phyloP scores from a whole-genome alignment of 2,113 vertebrate species.

The Myotis brandtii region DNA sequence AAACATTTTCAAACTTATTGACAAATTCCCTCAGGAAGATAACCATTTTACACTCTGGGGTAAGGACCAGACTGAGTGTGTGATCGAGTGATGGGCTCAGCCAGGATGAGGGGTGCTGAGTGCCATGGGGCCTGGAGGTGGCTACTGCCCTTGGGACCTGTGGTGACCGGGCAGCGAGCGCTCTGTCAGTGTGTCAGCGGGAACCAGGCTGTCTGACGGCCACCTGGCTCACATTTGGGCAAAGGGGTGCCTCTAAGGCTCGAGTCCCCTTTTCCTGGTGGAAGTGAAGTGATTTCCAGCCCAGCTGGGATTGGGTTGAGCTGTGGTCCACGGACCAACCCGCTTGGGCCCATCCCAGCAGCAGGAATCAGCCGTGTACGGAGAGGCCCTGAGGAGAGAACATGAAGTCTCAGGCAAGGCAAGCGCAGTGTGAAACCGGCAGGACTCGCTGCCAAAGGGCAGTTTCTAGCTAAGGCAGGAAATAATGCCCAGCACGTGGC shows the following conservation, averaged over 20 bases:
- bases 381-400: background rate
- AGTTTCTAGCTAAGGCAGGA: background rate
- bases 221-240: background rate
- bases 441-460: background rate
- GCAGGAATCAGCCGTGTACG: background rate
- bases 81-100: background rate
- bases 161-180: background rate
- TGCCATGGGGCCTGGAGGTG: too few relatives aligned
- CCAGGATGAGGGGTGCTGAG: background rate
- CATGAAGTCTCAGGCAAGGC: background rate
- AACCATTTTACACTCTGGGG: background rate
- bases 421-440: background rate
- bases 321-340: background rate
- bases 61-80: background rate
- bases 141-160: background rate
- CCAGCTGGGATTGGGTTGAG: background rate
- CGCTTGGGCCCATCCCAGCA: background rate
- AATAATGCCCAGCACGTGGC: rapidly evolving
- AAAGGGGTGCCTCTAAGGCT: background rate
- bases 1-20: background rate
- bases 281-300: background rate
- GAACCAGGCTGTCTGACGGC: too few relatives aligned
- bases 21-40: background rate
- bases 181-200: background rate
- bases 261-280: background rate